These are phyloP conservation scores for Drosophila longiperda DNA, from an alignment of 2,888 invertebrate species.

Conservation along the genomic window DNA sequence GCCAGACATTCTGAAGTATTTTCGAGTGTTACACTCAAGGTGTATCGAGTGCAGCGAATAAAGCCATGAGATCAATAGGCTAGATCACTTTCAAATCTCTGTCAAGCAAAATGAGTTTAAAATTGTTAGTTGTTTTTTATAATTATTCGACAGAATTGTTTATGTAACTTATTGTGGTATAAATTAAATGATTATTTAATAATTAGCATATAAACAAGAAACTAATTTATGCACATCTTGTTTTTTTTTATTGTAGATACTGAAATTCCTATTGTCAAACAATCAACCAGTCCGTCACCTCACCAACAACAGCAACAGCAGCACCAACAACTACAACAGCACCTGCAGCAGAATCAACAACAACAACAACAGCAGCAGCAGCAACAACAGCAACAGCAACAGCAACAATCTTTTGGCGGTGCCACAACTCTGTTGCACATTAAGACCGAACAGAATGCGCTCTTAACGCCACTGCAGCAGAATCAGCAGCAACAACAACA, in stretches of 20 bases:
- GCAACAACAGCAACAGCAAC: slow-evolving; percentile 61
- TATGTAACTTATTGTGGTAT: background rate
- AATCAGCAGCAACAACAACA: slow-evolving; percentile 63
- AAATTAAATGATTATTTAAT: slow-evolving; percentile 5
- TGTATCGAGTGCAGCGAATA: slow-evolving; percentile 23
- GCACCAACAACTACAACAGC: slow-evolving; percentile 62
- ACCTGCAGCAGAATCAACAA: slow-evolving; percentile 77
- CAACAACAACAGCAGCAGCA: slow-evolving; percentile 57
- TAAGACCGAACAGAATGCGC: slow-evolving; percentile 83
- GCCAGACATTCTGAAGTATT: slow-evolving; percentile 36
- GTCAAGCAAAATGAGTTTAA: background rate
- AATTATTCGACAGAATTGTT: background rate
- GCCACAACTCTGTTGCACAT: slow-evolving; percentile 82
- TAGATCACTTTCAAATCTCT: slow-evolving; percentile 8
- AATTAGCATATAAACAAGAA: background rate
- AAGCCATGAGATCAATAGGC: slow-evolving; percentile 19
- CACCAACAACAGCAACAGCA: slow-evolving; percentile 78
- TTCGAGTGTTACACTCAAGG: slow-evolving; percentile 22
- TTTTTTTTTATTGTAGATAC: slow-evolving; percentile 81
- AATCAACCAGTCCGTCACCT: slow-evolving; percentile 85
- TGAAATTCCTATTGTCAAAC: slow-evolving; percentile 85
- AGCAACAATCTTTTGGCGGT: slow-evolving; percentile 73
- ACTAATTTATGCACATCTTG: slow-evolving; percentile 11
- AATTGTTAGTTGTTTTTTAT: background rate
- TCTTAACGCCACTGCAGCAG: slow-evolving; percentile 75